Base-by-base conservation (phyloP, 2,113 vertebrate species). In the Hippocampus zosterae region DNA sequence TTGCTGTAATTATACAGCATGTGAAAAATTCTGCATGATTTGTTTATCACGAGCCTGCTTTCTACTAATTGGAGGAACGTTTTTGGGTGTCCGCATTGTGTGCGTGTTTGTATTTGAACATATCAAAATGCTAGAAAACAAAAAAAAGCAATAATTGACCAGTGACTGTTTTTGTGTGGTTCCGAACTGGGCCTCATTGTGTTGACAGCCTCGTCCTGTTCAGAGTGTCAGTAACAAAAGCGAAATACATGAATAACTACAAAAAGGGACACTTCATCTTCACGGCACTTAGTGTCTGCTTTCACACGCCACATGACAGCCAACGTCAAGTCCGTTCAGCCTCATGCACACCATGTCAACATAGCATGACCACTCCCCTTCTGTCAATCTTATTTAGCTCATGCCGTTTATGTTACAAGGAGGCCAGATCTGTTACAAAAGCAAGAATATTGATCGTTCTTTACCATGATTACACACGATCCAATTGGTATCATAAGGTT, bases 151-250 rank as follows among this genome's bases (percentile, higher is more conserved):
- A 40, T 64, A 56, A 80, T 63, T 79, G 76, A 79, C 72, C 2
- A 75, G 62, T 75, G 37, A 80, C 48, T 44, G 48, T 55, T 79
- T 13, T 29, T 70, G 68, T 42, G 18, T 40, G 27, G 16, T 64
- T 8, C 66, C 67, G 68, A 81, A 72, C 59, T 69, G 72, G n/a
- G 74, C 70, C 73, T 76, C 72, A 81, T 78, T 84, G 61, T 68
- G 74, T 59, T 12, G 19, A 60, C 75, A 77, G 71, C 68, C 23
- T 68, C 68, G 40, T 65, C 66, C 63, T 46, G 15, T 56, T 70
- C 74, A 74, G 72, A 68, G 70, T 21, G 8, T 48, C n/a, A 75
- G 71, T 42, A 70, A 70, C 27, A 70, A 15, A 18, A 57, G n/a
- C 23, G 16, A 60, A 70, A 69, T 50, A 74, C 72, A 75, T 71